Evolutionary conservation across 2,113 vertebrate genomes (phyloP).

Genomic region (Probosciger aterrimus): DNA sequence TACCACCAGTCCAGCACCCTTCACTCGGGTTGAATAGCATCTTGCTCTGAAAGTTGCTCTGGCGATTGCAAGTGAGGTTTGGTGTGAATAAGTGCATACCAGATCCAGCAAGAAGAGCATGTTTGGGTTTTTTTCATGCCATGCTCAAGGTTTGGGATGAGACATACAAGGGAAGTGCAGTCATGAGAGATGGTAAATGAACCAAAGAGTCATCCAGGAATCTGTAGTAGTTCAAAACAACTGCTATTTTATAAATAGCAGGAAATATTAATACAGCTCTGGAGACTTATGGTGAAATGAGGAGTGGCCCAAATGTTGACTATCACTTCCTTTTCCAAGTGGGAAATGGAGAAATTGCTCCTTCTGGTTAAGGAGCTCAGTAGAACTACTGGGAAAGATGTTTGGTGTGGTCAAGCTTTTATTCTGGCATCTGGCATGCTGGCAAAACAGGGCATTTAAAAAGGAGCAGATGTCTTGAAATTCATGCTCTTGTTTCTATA

Average conservation of each 20-base stretch:
- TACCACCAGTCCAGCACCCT: background rate
- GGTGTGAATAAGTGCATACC: background rate
- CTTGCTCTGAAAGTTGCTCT: background rate
- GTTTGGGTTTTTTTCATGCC: background rate
- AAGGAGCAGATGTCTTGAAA: background rate
- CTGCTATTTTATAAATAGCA: background rate
- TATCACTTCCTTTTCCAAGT: background rate
- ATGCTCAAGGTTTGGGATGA: background rate
- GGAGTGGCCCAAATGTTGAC: background rate
- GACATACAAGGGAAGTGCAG: background rate
- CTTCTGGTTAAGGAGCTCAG: background rate
- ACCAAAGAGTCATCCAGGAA: background rate
- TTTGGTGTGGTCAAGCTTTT: background rate
- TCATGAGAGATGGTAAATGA: background rate
- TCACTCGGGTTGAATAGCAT: background rate
- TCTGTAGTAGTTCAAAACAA: slow-evolving; percentile 1
- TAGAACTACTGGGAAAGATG: background rate
- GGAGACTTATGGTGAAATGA: background rate
- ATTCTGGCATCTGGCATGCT: background rate
- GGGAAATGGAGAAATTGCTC: background rate
- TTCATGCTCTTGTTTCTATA: background rate
- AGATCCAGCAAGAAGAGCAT: background rate
- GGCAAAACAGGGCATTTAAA: background rate
- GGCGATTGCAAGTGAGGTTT: background rate
- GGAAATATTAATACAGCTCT: background rate